These are phyloP conservation scores for Thamnaconus septentrionalis DNA, from an alignment of 2,113 vertebrate genomes.

Conservation along the genomic window DNA sequence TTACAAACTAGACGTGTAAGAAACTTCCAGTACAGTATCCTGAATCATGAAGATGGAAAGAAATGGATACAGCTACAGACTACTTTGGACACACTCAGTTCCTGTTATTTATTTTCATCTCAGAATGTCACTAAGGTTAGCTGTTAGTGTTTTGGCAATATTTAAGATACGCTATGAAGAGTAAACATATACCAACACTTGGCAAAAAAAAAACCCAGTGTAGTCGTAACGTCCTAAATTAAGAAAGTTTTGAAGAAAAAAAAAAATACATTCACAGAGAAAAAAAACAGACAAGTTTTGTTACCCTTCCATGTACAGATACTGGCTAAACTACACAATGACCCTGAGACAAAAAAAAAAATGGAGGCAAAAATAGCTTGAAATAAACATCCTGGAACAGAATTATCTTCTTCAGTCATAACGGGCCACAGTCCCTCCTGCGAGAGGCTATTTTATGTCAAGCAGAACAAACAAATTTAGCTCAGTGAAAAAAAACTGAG, in stretches of 20 bases:
- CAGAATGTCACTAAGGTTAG: slow-evolving; percentile 31
- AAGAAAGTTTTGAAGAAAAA: slow-evolving; percentile 20
- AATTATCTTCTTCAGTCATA: slow-evolving; percentile 47
- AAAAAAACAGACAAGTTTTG: slow-evolving; percentile 15
- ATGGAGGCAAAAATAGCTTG: slow-evolving; percentile 9
- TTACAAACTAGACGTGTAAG: slow-evolving; percentile 52
- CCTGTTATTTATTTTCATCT: slow-evolving; percentile 20
- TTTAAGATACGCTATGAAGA: slow-evolving; percentile 8
- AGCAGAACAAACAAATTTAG: slow-evolving; percentile 67
- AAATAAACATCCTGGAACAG: slow-evolving; percentile 22
- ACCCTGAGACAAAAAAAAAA: slow-evolving; percentile 67
- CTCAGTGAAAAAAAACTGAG: slow-evolving; percentile 63
- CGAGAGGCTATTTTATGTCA: slow-evolving; percentile 47
- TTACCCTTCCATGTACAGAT: slow-evolving; percentile 35
- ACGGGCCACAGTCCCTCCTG: slow-evolving; percentile 42
- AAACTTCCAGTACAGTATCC: slow-evolving; percentile 39
- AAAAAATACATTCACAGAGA: slow-evolving; percentile 50
- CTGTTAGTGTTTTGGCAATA: slow-evolving; percentile 49
- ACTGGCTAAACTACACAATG: slow-evolving; percentile 34
- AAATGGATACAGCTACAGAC: slow-evolving; percentile 28
- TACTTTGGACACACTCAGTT: slow-evolving; percentile 33
- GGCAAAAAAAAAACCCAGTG: slow-evolving; percentile 1
- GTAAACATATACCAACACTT: slow-evolving; percentile 17
- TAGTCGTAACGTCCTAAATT: background rate
- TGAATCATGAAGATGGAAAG: slow-evolving; percentile 9